Evolutionary conservation across 1,140 invertebrate genomes (phyloP).

Genomic region (Berghia stephanieae): DNA sequence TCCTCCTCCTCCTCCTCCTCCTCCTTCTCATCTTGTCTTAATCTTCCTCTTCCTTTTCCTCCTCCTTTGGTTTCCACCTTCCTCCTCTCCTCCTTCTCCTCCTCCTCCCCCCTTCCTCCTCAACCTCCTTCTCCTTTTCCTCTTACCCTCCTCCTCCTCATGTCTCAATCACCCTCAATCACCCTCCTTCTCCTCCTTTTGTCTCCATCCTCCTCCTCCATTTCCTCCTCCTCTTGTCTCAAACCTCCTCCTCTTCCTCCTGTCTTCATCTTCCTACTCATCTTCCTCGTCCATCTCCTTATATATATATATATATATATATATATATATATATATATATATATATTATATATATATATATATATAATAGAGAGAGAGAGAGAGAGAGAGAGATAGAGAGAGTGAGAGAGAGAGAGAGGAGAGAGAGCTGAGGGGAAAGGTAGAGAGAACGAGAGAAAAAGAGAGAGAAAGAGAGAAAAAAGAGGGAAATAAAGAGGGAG

Average conservation of each 20-base stretch:
- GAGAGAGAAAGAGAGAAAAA: constrained; percentile 1
- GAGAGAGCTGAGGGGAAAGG: neutral
- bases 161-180: neutral
- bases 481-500: neutral
- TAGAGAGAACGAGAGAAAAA: neutral
- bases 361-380: neutral
- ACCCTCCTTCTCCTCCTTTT: neutral
- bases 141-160: neutral
- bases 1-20: neutral
- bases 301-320: neutral
- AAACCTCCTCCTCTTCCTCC: neutral
- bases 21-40: neutral
- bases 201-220: neutral
- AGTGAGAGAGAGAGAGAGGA: neutral
- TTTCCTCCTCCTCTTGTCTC: neutral
- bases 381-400: neutral
- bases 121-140: neutral
- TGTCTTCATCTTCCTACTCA: neutral
- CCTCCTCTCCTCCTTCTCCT: neutral
- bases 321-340: constrained; percentile 7
- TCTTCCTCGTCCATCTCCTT: neutral
- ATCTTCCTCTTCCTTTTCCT: neutral
- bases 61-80: neutral
- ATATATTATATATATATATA: neutral
- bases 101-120: neutral